Evolutionary conservation across 2,113 vertebrate genomes (phyloP), one percentile per base, ranked within the genome.

Genomic region (Aphyosemion australe): DNA sequence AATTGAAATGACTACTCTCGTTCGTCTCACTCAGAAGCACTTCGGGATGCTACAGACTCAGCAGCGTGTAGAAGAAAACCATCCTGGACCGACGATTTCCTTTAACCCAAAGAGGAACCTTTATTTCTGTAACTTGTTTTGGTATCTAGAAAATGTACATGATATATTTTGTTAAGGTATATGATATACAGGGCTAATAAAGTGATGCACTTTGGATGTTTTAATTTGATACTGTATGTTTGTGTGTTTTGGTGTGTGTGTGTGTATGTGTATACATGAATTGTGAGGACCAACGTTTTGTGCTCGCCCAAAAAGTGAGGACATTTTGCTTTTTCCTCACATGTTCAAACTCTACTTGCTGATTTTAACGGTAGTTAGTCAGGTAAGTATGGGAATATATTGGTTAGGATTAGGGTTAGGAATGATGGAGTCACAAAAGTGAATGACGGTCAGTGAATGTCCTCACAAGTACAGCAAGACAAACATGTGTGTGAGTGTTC

Each of bases 171-270:
- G 67, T 83, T 71, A 46, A 77, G 74, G 73, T 88, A 66, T 85
- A 79, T 84, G 86, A 87, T 77, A 79, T 79, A 87, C 76, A 89
- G 84, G 84, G 82, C 80, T 85, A 72, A 77, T 84, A 72, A 80
- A 78, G 86, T 84, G 69, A 90, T 90, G 88, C 91, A 91, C 89
- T 91, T 90, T 91, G 79, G 80, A 84, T 80, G 69, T 72, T 87
- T 77, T 84, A 45, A 34, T 82, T 72, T 64, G 72, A 65, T 70
- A 46, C 8, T 19, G 16, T 61, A 15, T 49, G 31, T 47, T 11
- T 45, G 70, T 13, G 60, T 41, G 54, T 47, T 65, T 12, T 56
- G n/a, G 34, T 20, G 26, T 51, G 31, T 61, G 52, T 43, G 39
- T 52, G 56, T 26, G 62, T 42, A 45, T 34, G 51, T 62, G 32